A percentile compares a stretch with the other conserved stretches of the same genome.
These are phyloP conservation scores for Diarsia rubi DNA, from an alignment of 2,888 invertebrate genomes.

Conservation along the genomic window DNA sequence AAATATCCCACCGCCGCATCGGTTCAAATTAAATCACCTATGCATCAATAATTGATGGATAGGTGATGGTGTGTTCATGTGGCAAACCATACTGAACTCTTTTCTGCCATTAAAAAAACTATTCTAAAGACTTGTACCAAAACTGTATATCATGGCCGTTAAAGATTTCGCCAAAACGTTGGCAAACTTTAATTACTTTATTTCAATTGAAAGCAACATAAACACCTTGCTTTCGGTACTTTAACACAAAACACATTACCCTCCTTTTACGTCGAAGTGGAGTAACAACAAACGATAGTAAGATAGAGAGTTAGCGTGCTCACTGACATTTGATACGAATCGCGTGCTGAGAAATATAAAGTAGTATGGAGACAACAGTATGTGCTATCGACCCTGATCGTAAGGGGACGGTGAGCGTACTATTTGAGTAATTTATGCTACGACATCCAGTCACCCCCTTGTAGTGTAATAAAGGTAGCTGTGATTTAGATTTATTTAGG, in stretches of 20 bases:
- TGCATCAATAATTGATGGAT: too few species aligned
- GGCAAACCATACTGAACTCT: background rate
- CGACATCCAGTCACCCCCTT: constrained; percentile 16
- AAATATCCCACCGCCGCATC: too few species aligned
- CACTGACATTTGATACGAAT: constrained; percentile 43
- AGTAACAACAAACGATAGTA: constrained; percentile 57
- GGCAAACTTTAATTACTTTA: constrained; percentile 38
- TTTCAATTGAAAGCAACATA: constrained; percentile 43
- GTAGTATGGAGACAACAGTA: constrained; percentile 47
- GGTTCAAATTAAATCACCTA: too few species aligned
- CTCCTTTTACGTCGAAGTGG: constrained; percentile 60
- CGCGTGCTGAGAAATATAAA: constrained; percentile 52
- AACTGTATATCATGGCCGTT: background rate
- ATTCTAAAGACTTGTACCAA: background rate
- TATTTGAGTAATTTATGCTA: constrained; percentile 6
- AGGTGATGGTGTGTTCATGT: background rate
- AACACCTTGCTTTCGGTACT: constrained; percentile 52
- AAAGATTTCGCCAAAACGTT: constrained; percentile 19
- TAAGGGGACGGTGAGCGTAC: constrained; percentile 29
- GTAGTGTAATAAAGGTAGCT: background rate
- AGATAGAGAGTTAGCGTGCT: constrained; percentile 59
- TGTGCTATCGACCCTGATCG: constrained; percentile 50
- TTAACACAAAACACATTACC: constrained; percentile 57
- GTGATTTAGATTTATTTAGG: constrained; percentile 17
- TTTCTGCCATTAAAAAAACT: background rate